Evolutionary conservation across 53 echinoderm and acorn worm species (phyloP).

Genomic region (Stichopus horrens): DNA sequence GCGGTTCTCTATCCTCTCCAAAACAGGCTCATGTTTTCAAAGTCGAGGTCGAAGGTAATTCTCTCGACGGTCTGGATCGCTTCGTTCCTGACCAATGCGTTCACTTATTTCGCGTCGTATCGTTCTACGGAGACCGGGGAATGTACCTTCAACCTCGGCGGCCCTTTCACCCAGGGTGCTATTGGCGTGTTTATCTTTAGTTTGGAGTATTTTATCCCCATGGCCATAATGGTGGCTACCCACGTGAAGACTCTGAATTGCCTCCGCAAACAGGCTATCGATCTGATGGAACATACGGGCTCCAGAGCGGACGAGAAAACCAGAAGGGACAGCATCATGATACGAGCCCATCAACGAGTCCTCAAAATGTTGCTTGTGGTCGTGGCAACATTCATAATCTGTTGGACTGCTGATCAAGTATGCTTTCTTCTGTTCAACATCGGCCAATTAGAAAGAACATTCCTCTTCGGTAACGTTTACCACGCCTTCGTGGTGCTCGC

Average conservation of each 20-base stretch:
- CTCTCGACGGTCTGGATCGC: conserved; percentile 44
- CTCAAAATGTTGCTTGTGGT: conserved; percentile 71
- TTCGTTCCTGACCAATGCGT: conserved; percentile 57
- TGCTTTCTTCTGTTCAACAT: conserved; percentile 58
- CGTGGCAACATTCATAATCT: conserved; percentile 66
- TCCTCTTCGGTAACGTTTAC: conserved; percentile 56
- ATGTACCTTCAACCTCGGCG: conserved; percentile 36
- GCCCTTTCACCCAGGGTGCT: conserved; percentile 26
- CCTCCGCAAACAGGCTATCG: conserved; percentile 55
- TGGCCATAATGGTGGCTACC: conserved; percentile 69
- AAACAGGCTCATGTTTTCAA: conserved; percentile 40
- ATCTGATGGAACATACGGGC: conserved; percentile 31
- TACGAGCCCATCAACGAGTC: conserved; percentile 62
- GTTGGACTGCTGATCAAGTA: conserved; percentile 71
- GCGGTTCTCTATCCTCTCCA: conserved; percentile 46
- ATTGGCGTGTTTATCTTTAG: conserved; percentile 61
- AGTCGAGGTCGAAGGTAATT: conserved; percentile 44
- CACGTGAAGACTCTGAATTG: conserved; percentile 56
- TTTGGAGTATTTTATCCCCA: conserved; percentile 67
- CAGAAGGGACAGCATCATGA: conserved; percentile 57
- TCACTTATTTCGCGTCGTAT: conserved; percentile 46
- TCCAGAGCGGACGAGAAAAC: conserved; percentile 14
- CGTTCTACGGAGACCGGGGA: not conserved
- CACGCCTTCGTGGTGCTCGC: conserved; percentile 64
- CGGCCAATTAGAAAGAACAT: conserved; percentile 31